These are phyloP conservation scores for Tupaia chinensis DNA, from an alignment of 2,113 vertebrate genomes.

Conservation along the genomic window DNA sequence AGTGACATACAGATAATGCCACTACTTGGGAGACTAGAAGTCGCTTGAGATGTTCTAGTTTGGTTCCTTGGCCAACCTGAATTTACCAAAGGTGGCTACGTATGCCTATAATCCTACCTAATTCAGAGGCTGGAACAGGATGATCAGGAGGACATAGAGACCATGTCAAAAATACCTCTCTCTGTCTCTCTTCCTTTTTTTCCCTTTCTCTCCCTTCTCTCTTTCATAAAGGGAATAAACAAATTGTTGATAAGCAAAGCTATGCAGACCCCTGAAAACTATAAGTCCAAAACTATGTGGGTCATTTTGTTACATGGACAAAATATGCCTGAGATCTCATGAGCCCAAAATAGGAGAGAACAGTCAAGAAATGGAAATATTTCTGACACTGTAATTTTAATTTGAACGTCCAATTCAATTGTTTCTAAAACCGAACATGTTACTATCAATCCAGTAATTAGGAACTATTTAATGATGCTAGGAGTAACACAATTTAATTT, in stretches of 20 bases:
- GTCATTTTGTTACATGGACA: neutral
- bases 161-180: no score
- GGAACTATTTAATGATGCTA: conserved; percentile 2
- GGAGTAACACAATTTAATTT: neutral
- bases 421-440: conserved; percentile 43
- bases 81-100: no score
- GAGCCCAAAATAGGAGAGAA: conserved; percentile 22
- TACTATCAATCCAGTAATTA: neutral
- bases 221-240: no score
- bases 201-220: no score
- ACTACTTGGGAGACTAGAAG: no score
- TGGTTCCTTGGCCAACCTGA: no score
- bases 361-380: conserved; percentile 20
- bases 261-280: neutral
- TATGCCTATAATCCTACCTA: no score
- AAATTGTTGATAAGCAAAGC: neutral
- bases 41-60: no score
- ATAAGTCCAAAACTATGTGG: neutral
- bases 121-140: no score
- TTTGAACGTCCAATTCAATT: conserved; percentile 5
- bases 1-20: no score
- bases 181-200: no score
- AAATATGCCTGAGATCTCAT: neutral
- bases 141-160: no score
- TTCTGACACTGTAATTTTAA: conserved; percentile 6